Percentiles rank a stretch among this genome's conserved stretches.
Conservation (phyloP, 1,140 invertebrate species). For the Geopemphigus sp. region DNA sequence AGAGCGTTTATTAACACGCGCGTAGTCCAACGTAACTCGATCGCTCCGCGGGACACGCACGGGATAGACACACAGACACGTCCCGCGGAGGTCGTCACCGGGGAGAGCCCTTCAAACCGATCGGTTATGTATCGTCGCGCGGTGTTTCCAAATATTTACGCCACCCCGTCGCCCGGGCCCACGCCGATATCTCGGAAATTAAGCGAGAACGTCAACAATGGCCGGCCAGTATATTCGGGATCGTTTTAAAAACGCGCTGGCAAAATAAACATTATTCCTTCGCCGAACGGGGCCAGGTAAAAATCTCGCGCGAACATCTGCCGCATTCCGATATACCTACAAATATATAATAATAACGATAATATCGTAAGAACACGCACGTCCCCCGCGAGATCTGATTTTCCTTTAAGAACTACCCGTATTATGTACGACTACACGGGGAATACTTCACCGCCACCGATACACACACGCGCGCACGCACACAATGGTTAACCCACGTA, state of each 20-base stretch:
- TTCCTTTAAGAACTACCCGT: constrained; percentile 40
- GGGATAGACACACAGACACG: neutral
- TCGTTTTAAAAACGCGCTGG: constrained; percentile 42
- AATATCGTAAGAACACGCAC: constrained; percentile 21
- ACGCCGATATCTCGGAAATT: constrained; percentile 38
- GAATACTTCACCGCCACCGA: constrained; percentile 41
- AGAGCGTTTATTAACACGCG: too few species aligned
- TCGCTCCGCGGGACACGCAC: too few species aligned
- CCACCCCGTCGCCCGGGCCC: too few species aligned
- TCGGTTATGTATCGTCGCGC: constrained; percentile 22
- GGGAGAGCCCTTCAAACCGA: constrained; percentile 26
- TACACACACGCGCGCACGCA: too few species aligned
- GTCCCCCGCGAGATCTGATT: constrained; percentile 35
- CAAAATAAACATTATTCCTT: constrained; percentile 49
- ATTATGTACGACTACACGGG: constrained; percentile 26
- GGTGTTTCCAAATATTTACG: constrained; percentile 47
- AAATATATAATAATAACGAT: too few species aligned
- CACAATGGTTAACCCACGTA: constrained; percentile 39
- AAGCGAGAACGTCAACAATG: constrained; percentile 22
- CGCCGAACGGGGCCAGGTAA: constrained; percentile 1
- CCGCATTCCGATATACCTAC: constrained; percentile 25
- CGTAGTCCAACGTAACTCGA: too few species aligned
- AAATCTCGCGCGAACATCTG: constrained; percentile 24
- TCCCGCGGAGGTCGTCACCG: too few species aligned
- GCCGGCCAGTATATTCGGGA: neutral